Evolutionary conservation across 2,797 vertebrate species (phyloP), one percentile per base, ranked within the genome.

Genomic region (Malurus leucopterus): DNA sequence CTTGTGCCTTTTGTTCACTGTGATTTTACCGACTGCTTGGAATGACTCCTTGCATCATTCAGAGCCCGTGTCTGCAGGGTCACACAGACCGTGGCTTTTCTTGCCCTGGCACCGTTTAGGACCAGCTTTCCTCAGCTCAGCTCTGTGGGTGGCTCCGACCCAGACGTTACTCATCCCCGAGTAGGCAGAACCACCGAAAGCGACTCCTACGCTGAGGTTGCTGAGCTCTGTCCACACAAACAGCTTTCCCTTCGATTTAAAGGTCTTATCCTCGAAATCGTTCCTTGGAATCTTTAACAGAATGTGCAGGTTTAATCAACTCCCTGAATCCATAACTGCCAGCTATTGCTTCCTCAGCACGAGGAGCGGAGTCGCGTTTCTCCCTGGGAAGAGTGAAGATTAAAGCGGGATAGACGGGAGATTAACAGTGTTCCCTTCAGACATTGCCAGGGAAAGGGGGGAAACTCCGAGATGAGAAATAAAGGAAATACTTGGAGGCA

Each of bases 181-280:
- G 44, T 5, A 29, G 84, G 27, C 83, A 69, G 73, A 78, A 1
- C 67, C 57, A 3, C 86, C 19, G 1, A 10, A 20, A 91, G 95
- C 19, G 64, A 57, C 90, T 94, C 93, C 95, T 91, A 80, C 53
- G 32, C 51, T 1, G 90, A 69, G 93, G 86, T 84, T 89, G 80
- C 82, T 88, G 93, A 89, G 93, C 87, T 93, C 87, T 87, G 92
- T 87, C 94, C 89, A 29, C 80, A 24, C 91, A 61, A 93, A 87
- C 95, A 82, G 94, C 92, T 94, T 93, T 95, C 78, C 69, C 51
- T 95, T 96, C 78, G 76, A 94, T 96, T 91, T 95, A 89, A 92
- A 95, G 96, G 95, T 93, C 95, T 95, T 78, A 82, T 4, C 27
- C 83, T 92, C 93, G 69, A 83, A 95, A 93, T 96, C 54, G 64